Base-by-base conservation (phyloP, 1,140 invertebrate genomes). In the Ips typographus region DNA sequence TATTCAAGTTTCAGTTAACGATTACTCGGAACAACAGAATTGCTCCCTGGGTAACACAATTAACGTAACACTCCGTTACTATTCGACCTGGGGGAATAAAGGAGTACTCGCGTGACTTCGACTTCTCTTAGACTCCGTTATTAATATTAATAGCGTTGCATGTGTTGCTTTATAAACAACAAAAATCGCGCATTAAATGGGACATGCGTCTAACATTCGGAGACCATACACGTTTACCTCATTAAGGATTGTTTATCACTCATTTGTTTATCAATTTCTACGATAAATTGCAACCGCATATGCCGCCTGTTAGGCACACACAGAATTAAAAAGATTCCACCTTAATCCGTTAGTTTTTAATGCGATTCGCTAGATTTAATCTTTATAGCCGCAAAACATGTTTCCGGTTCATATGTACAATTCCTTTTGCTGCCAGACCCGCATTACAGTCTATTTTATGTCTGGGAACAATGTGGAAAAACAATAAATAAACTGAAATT, bases 101-200 rank as follows among this genome's bases (percentile, higher is more conserved):
- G 44, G 44, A 49, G 44, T 49, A 49, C 44, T 49, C 44, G 44
- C 44, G 44, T 49, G 44, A 49, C 44, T 49, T 49, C 7, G 22
- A 22, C 22, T 49, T 49, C 44, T 49, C 7, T 49, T 49, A 49
- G 6, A 6, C 7, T 49, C 44, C 44, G 44, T 49, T 49, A 49
- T 49, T 49, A 49, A 49, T 49, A 49, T 49, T 49, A 49, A 49
- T 49, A 49, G 44, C 44, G 44, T 49, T 49, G 44, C 44, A 49
- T 49, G 44, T 49, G 44, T 49, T 1, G 44, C 44, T 3, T 8
- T 49, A 49, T 49, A 49, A 49, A 49, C 44, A 49, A 49, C 44
- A 49, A 49, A 49, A 49, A 49, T 8, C 44, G 22, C 44, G 22
- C 44, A 49, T 49, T 49, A 49, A 49, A 22, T 49, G 44, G 44